Percentiles rank a stretch among this genome's conserved stretches.
phyloP scores from a whole-genome alignment of 2,113 vertebrate genomes.

The Zeus faber region DNA sequence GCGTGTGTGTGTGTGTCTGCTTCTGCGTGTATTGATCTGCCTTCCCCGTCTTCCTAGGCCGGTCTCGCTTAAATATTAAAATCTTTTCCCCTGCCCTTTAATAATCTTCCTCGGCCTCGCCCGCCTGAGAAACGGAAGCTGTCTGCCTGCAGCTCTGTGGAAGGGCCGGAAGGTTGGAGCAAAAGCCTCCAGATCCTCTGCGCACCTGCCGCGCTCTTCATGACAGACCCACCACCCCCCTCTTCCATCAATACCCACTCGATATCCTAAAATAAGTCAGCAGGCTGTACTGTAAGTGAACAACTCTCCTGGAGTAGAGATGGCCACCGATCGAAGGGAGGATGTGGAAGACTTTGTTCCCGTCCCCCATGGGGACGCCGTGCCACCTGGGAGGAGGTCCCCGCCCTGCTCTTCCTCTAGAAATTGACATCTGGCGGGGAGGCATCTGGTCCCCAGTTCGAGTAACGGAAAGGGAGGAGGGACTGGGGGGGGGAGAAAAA shows the following conservation, averaged over 20 bases:
- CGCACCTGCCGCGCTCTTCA: background rate
- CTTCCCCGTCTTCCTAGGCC: conserved; percentile 21
- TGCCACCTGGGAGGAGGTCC: background rate
- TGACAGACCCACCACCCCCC: background rate
- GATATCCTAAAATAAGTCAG: no score
- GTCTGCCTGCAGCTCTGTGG: conserved; percentile 35
- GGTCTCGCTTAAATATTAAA: conserved; percentile 30
- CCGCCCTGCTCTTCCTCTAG: background rate
- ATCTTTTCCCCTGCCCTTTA: conserved; percentile 53
- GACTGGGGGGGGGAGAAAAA: no score
- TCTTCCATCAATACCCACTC: no score
- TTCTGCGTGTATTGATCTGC: conserved; percentile 13
- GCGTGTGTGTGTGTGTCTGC: background rate
- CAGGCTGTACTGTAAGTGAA: no score
- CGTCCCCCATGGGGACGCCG: background rate
- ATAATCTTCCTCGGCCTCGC: conserved; percentile 49
- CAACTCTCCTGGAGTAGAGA: no score
- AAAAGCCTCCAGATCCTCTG: conserved; percentile 15
- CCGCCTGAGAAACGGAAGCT: conserved; percentile 52
- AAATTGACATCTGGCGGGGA: background rate
- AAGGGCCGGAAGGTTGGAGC: no score
- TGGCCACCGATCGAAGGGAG: background rate
- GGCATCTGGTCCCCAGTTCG: background rate
- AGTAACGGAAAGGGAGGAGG: no score
- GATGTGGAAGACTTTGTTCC: background rate